A percentile compares a stretch with the other conserved stretches of the same genome.
These are phyloP conservation scores for Lepeophtheirus salmonis DNA, from an alignment of 1,140 invertebrate genomes.

Conservation along the genomic window DNA sequence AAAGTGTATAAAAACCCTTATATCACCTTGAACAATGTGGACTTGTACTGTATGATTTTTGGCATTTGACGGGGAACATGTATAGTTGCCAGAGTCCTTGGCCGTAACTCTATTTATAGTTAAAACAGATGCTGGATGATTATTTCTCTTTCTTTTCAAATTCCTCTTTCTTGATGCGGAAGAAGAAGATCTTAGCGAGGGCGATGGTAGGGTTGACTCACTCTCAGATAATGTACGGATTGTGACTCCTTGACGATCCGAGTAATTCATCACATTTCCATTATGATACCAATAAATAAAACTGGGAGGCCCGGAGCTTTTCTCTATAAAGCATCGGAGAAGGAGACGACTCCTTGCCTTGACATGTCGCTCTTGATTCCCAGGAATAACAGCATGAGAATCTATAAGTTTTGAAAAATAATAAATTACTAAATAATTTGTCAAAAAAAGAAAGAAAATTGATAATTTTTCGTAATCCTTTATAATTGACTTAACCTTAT, in stretches of 20 bases:
- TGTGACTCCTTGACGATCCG: neutral
- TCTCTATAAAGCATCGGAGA: neutral
- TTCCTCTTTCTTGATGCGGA: neutral
- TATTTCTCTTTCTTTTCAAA: neutral
- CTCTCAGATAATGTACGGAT: neutral
- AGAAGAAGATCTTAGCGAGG: neutral
- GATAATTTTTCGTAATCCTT: too few species aligned
- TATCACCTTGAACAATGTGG: constrained; percentile 14
- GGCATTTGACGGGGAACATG: constrained; percentile 13
- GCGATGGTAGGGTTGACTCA: neutral
- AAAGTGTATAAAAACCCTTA: too few species aligned
- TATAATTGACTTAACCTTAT: too few species aligned
- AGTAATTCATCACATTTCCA: constrained; percentile 3
- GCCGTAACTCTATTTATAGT: neutral
- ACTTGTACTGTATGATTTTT: constrained; percentile 7
- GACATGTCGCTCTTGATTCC: constrained; percentile 1
- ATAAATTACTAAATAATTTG: too few species aligned
- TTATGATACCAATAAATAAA: constrained; percentile 4
- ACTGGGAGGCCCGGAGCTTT: neutral
- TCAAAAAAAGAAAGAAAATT: too few species aligned
- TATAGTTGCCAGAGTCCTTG: constrained; percentile 9
- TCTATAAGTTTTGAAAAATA: too few species aligned
- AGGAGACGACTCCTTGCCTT: neutral
- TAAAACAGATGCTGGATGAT: neutral
- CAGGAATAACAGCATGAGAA: neutral